These are phyloP conservation scores for Ataeniobius toweri DNA, from an alignment of 2,797 vertebrate species.

Conservation along the genomic window DNA sequence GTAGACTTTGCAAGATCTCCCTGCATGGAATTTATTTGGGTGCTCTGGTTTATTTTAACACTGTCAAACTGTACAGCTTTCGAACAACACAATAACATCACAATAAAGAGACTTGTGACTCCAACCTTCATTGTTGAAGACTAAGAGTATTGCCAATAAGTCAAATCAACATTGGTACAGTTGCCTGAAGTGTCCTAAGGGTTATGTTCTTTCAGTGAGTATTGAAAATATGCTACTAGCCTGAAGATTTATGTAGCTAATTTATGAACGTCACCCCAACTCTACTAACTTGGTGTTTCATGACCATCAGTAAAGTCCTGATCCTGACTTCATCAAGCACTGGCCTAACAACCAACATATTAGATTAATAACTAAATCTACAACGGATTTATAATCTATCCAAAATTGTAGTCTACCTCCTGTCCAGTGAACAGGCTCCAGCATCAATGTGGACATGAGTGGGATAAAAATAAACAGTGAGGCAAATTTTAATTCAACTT, in stretches of 20 bases:
- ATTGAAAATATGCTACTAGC: no score
- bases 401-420: not conserved
- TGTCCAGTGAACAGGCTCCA: not conserved
- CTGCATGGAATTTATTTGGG: not conserved
- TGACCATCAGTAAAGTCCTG: no score
- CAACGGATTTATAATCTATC: not conserved
- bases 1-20: not conserved
- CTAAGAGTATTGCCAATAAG: not conserved
- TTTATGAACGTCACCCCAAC: no score
- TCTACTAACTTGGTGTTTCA: no score
- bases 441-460: not conserved
- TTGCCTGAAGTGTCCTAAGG: no score
- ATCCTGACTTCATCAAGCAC: no score
- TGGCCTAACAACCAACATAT: no score
- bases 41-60: not conserved
- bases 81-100: not conserved
- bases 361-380: not conserved
- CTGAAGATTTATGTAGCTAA: not conserved
- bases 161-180: no score
- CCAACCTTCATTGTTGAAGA: not conserved
- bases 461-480: not conserved
- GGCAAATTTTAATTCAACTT: not conserved
- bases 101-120: not conserved
- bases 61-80: not conserved
- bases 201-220: no score